Evolutionary conservation across 1,140 invertebrate genomes (phyloP).

Genomic region (Thalassaphorura encarpata): DNA sequence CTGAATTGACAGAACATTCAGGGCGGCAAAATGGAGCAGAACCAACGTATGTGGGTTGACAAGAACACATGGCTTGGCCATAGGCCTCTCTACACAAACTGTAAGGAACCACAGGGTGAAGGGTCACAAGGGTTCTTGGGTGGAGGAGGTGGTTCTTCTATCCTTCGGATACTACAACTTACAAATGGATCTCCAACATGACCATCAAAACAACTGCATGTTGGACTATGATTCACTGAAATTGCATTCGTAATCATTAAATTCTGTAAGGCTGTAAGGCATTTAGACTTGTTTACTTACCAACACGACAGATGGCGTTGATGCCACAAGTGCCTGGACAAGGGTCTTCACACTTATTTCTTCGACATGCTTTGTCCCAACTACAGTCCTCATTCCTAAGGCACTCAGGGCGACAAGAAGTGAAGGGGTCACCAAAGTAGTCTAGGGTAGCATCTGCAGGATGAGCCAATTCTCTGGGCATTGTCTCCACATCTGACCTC

Average conservation of each 20-base stretch:
- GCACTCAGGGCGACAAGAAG: constrained; percentile 60
- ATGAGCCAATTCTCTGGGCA: neutral
- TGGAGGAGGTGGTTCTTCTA: neutral
- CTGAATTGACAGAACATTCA: constrained; percentile 46
- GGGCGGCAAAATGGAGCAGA: constrained; percentile 36
- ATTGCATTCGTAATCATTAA: constrained; percentile 44
- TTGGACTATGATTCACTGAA: constrained; percentile 44
- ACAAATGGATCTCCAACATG: constrained; percentile 45
- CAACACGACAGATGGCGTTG: constrained; percentile 41
- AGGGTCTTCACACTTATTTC: constrained; percentile 73
- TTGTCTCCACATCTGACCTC: neutral
- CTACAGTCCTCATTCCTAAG: constrained; percentile 55
- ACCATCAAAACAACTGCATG: constrained; percentile 44
- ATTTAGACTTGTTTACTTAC: constrained; percentile 52
- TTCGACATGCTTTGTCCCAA: constrained; percentile 70
- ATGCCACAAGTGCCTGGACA: constrained; percentile 4
- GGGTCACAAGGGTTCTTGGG: constrained; percentile 32
- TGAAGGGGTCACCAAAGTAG: constrained; percentile 50
- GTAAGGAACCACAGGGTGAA: constrained; percentile 38
- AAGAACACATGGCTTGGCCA: constrained; percentile 45
- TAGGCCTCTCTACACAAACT: constrained; percentile 41
- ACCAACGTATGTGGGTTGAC: constrained; percentile 53
- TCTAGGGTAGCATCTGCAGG: neutral
- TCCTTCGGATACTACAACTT: too few species aligned
- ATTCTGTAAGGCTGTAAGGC: neutral